phyloP scores from a whole-genome alignment of 2,888 invertebrate species.

The Hofmannophila pseudospretella region DNA sequence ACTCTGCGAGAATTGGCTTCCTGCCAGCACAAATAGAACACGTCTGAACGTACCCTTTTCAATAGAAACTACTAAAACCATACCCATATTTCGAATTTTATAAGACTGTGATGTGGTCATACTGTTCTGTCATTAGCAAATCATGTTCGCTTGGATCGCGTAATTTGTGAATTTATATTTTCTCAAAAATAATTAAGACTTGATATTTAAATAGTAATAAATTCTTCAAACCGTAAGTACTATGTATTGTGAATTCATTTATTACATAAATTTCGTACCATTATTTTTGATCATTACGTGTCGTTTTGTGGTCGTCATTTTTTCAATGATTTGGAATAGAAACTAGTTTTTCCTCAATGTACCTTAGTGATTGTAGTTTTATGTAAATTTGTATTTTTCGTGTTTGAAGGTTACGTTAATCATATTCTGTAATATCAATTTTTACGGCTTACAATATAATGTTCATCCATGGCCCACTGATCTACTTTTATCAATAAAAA shows the following conservation, averaged over 20 bases:
- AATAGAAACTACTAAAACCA: no score
- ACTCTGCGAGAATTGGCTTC: no score
- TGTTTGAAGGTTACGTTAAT: slow-evolving; percentile 2
- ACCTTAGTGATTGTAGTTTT: slow-evolving; percentile 33
- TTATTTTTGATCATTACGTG: no score
- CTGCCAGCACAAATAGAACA: no score
- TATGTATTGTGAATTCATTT: no score
- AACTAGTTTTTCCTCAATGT: slow-evolving; percentile 51
- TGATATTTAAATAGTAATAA: slow-evolving; percentile 14
- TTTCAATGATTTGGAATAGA: slow-evolving; percentile 33
- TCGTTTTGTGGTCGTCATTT: slow-evolving; percentile 11
- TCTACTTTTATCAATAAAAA: no score
- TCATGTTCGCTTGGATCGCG: slow-evolving; percentile 39
- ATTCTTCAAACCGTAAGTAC: slow-evolving; percentile 27
- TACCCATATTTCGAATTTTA: no score
- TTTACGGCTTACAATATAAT: slow-evolving; percentile 2
- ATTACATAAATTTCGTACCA: no score
- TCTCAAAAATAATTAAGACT: slow-evolving; percentile 18
- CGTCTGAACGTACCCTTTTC: no score
- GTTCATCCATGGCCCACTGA: slow-evolving; percentile 32
- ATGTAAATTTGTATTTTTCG: slow-evolving; percentile 30
- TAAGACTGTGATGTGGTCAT: neutral
- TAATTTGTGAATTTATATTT: slow-evolving; percentile 28
- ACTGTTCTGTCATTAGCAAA: slow-evolving; percentile 39
- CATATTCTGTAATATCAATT: neutral